Conservation (phyloP, 2,797 vertebrate genomes). For the Sebastes variabilis region DNA sequence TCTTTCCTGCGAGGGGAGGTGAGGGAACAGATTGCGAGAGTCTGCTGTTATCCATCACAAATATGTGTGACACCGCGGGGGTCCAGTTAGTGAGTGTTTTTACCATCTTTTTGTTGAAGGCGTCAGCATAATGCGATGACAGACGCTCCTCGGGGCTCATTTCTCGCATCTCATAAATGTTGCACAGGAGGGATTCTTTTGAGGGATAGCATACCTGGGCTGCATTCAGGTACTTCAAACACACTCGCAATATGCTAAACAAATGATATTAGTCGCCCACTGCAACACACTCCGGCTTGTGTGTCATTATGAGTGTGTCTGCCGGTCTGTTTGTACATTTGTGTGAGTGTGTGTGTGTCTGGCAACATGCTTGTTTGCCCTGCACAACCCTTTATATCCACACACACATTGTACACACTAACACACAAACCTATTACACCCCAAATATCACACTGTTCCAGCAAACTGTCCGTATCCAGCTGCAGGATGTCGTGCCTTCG, state of each 20-base stretch:
- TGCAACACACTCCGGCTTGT: neutral
- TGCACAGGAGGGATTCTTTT: constrained; percentile 16
- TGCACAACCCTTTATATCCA: neutral
- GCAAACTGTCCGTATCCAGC: neutral
- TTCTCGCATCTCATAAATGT: constrained; percentile 39
- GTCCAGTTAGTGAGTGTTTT: constrained; percentile 55
- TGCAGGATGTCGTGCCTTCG: neutral
- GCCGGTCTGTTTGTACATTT: neutral
- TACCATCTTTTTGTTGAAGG: constrained; percentile 51
- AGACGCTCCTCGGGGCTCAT: constrained; percentile 40
- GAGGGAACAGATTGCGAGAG: constrained; percentile 72
- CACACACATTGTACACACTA: neutral
- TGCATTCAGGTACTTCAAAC: constrained; percentile 17
- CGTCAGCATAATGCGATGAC: constrained; percentile 65
- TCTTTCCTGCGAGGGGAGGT: constrained; percentile 21
- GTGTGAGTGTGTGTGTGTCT: neutral
- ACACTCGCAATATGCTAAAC: constrained; percentile 13
- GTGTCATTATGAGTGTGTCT: neutral
- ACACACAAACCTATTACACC: neutral
- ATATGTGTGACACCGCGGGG: constrained; percentile 57
- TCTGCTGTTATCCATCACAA: constrained; percentile 72
- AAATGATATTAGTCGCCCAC: neutral
- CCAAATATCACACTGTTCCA: neutral
- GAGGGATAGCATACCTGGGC: constrained; percentile 11
- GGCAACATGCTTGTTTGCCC: neutral